Evolutionary conservation across 2,113 vertebrate genomes (phyloP).

Genomic region (Buteo buteo): DNA sequence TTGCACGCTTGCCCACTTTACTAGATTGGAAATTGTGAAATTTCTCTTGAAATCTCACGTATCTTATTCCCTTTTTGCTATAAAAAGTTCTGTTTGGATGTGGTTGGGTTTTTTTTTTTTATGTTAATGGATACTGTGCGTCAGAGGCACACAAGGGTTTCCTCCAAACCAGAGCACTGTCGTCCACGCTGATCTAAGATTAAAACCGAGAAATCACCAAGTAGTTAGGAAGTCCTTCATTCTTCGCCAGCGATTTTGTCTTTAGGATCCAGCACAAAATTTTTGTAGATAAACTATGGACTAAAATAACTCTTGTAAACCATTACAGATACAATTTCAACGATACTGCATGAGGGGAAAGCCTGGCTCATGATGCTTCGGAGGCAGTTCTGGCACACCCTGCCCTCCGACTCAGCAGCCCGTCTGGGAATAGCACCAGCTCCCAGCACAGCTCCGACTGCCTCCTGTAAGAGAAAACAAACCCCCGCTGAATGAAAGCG

Average conservation of each 20-base stretch:
- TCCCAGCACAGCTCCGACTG: background rate
- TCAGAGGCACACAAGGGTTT: background rate
- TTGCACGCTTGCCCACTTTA: fast-evolving
- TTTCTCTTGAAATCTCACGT: background rate
- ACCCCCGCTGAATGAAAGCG: too few relatives aligned
- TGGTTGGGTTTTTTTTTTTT: too few relatives aligned
- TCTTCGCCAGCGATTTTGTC: background rate
- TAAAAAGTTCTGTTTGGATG: background rate
- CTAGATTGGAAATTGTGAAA: background rate
- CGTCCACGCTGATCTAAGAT: background rate
- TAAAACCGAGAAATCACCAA: background rate
- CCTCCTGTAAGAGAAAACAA: too few relatives aligned
- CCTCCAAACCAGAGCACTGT: background rate
- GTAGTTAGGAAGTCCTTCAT: background rate
- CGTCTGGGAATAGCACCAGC: too few relatives aligned
- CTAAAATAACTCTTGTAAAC: background rate
- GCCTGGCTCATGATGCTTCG: background rate
- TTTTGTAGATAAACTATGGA: background rate
- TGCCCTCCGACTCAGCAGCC: background rate
- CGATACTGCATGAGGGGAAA: fast-evolving
- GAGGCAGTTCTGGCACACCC: background rate
- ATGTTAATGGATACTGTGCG: too few relatives aligned
- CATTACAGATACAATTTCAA: fast-evolving
- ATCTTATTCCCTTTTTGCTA: background rate
- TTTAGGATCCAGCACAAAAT: background rate